phyloP scores from a whole-genome alignment of 2,888 invertebrate genomes.

The Oxycera nigricornis region DNA sequence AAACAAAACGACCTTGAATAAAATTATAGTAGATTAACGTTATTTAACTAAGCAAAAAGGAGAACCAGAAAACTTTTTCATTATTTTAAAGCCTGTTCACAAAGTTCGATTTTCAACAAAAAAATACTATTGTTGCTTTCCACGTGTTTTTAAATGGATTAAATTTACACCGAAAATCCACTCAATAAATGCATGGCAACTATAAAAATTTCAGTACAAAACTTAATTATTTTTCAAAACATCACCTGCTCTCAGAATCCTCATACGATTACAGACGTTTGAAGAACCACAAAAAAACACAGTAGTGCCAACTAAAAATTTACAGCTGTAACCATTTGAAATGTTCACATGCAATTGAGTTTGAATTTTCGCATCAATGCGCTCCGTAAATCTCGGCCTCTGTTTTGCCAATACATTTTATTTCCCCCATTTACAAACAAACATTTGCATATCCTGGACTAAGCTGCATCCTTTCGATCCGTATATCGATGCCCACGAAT shows the following conservation, averaged over 20 bases:
- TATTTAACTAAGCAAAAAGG: no score
- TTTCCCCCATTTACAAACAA: neutral
- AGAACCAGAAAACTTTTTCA: no score
- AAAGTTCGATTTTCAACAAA: no score
- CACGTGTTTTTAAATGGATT: no score
- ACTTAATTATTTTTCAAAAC: neutral
- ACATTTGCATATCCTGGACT: neutral
- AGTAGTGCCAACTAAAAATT: neutral
- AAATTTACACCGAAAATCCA: no score
- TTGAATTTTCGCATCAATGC: conserved; percentile 25
- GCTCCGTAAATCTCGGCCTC: conserved; percentile 18
- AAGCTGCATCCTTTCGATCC: neutral
- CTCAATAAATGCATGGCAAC: no score
- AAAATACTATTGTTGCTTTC: no score
- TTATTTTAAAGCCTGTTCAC: no score
- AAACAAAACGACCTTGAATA: no score
- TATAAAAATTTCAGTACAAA: neutral
- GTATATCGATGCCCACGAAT: neutral
- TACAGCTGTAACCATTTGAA: conserved; percentile 21
- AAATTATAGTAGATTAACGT: no score
- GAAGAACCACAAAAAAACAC: neutral
- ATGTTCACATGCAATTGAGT: conserved; percentile 40
- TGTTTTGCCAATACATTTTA: neutral
- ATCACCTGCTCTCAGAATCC: neutral
- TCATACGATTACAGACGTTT: no score